Evolutionary conservation across 2,888 invertebrate genomes (phyloP).

Genomic region (Atherix ibis): DNA sequence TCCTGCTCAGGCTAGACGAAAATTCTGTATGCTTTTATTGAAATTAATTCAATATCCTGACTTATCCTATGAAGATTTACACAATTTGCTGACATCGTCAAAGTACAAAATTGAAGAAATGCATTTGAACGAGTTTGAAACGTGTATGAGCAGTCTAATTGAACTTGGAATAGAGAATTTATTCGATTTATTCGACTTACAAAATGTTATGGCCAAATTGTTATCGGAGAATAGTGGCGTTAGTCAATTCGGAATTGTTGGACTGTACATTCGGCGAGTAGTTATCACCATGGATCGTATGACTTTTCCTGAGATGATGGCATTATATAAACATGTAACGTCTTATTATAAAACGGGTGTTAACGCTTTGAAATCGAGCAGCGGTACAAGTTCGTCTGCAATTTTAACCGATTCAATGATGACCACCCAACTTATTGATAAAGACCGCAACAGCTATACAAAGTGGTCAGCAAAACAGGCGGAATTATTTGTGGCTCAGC

Average conservation of each 20-base stretch:
- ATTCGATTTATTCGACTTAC: slow-evolving; percentile 48
- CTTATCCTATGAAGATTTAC: slow-evolving; percentile 52
- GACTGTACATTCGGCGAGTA: slow-evolving; percentile 68
- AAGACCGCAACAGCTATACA: slow-evolving; percentile 34
- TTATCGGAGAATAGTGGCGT: slow-evolving; percentile 36
- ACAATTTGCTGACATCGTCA: slow-evolving; percentile 38
- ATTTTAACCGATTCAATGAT: slow-evolving; percentile 14
- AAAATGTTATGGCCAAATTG: slow-evolving; percentile 41
- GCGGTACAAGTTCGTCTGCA: slow-evolving; percentile 6
- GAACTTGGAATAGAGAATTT: slow-evolving; percentile 43
- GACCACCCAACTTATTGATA: slow-evolving; percentile 16
- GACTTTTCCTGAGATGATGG: slow-evolving; percentile 66
- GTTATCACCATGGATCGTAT: slow-evolving; percentile 68
- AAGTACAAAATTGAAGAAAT: slow-evolving; percentile 23
- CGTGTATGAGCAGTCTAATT: slow-evolving; percentile 36
- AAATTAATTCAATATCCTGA: slow-evolving; percentile 68
- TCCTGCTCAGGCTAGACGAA: slow-evolving; percentile 48
- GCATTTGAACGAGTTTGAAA: slow-evolving; percentile 37
- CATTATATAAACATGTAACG: slow-evolving; percentile 54
- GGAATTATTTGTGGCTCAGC: slow-evolving; percentile 75
- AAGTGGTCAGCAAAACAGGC: slow-evolving; percentile 80
- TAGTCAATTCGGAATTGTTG: slow-evolving; percentile 36
- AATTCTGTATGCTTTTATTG: slow-evolving; percentile 65
- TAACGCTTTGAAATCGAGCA: slow-evolving; percentile 9
- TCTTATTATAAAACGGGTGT: slow-evolving; percentile 46